Evolutionary conservation across 1,140 invertebrate genomes (phyloP).

Genomic region (Cotesia typhae): DNA sequence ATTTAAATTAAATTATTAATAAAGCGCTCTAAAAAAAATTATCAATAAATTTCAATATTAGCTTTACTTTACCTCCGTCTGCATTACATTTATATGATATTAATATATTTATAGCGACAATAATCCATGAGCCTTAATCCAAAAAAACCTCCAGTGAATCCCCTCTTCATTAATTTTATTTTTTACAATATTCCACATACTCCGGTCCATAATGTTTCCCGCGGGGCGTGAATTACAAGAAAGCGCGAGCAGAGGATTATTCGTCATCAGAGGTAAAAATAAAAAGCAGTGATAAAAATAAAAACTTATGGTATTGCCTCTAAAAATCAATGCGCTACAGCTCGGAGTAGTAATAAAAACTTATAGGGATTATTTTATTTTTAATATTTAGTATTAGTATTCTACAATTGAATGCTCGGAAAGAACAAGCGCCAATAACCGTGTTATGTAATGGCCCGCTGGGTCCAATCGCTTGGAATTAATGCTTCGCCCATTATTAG

Average conservation of each 20-base stretch:
- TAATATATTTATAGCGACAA: neutral
- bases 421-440: slow-evolving; percentile 6
- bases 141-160: slow-evolving; percentile 2
- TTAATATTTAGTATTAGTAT: neutral
- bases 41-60: too few relatives aligned
- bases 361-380: too few relatives aligned
- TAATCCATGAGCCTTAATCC: too few relatives aligned
- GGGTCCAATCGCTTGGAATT: slow-evolving; percentile 62
- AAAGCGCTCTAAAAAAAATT: too few relatives aligned
- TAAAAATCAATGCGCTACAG: too few relatives aligned
- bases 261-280: slow-evolving; percentile 40
- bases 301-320: neutral
- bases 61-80: neutral
- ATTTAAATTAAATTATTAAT: too few relatives aligned
- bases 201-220: slow-evolving; percentile 48
- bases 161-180: slow-evolving; percentile 43
- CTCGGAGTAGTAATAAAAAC: too few relatives aligned
- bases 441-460: slow-evolving; percentile 48
- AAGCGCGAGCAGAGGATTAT: slow-evolving; percentile 52
- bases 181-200: slow-evolving; percentile 48
- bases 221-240: slow-evolving; percentile 44
- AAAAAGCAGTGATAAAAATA: slow-evolving; percentile 22
- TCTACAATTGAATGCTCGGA: too few relatives aligned
- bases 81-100: neutral
- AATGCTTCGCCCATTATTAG: slow-evolving; percentile 61